A percentile compares a stretch with the other conserved stretches of the same genome.
phyloP scores from a whole-genome alignment of 2,888 invertebrate species.

The Drosophila lutescens region DNA sequence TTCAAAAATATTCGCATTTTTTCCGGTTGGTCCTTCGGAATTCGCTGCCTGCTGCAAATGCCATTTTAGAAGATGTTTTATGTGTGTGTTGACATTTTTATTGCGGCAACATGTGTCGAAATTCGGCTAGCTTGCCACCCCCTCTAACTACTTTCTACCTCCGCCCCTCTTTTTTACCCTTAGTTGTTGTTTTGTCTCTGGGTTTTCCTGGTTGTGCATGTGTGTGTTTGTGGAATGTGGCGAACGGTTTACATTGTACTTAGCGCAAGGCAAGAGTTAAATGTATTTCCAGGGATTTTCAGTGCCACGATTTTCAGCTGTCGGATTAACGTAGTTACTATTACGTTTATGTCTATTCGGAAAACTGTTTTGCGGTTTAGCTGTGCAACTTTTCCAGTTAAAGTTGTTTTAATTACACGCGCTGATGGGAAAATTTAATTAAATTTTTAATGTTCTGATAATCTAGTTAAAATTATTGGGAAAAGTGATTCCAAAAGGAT shows the following conservation, averaged over 20 bases:
- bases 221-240: slow-evolving; percentile 31
- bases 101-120: slow-evolving; percentile 81
- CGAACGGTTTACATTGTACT: slow-evolving; percentile 73
- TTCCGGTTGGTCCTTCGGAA: slow-evolving; percentile 64
- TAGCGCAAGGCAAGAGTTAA: slow-evolving; percentile 70
- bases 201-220: slow-evolving; percentile 45
- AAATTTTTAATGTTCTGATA: slow-evolving; percentile 29
- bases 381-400: slow-evolving; percentile 17
- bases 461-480: slow-evolving; percentile 2
- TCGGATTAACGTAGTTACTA: slow-evolving; percentile 36
- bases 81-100: slow-evolving; percentile 80
- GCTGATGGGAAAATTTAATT: slow-evolving; percentile 32
- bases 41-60: slow-evolving; percentile 74
- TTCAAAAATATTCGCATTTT: slow-evolving; percentile 61
- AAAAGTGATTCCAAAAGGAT: neutral
- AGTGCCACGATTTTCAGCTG: slow-evolving; percentile 18
- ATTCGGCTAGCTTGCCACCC: slow-evolving; percentile 41
- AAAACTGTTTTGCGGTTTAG: slow-evolving; percentile 21
- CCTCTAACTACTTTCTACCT: slow-evolving; percentile 5
- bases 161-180: slow-evolving; percentile 1
- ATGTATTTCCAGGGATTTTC: slow-evolving; percentile 46
- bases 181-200: slow-evolving; percentile 43
- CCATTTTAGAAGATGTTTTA: slow-evolving; percentile 81
- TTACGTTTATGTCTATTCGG: slow-evolving; percentile 8
- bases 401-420: slow-evolving; percentile 23